Conservation (phyloP, 1,140 invertebrate species). For the Drosophila trapezifrons region DNA sequence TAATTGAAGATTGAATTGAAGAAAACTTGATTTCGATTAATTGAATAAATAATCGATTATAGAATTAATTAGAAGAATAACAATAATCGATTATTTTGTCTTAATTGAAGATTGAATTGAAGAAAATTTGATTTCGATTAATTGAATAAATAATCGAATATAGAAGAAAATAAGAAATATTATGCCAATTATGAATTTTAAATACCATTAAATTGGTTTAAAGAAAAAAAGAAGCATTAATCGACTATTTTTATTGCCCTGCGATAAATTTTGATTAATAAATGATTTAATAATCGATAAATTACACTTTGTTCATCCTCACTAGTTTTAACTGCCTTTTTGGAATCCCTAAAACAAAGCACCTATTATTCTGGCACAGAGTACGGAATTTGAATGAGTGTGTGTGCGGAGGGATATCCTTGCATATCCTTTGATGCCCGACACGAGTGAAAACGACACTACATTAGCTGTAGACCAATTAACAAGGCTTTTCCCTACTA, state of each 20-base stretch:
- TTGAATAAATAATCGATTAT: no score
- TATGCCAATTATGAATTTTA: neutral
- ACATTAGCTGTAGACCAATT: conserved; percentile 64
- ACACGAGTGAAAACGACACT: conserved; percentile 64
- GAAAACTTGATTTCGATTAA: no score
- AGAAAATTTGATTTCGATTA: neutral
- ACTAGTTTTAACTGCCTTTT: neutral
- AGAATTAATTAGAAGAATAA: no score
- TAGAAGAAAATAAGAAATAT: neutral
- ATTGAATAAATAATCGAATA: no score
- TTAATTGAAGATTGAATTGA: neutral
- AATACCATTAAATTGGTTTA: neutral
- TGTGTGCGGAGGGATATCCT: conserved; percentile 7
- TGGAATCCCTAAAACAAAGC: neutral
- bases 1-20: no score
- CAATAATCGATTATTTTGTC: neutral
- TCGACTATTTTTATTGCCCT: neutral
- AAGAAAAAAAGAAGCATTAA: no score
- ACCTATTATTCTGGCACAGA: conserved; percentile 8
- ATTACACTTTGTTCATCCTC: neutral
- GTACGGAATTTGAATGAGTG: neutral
- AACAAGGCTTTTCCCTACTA: conserved; percentile 56
- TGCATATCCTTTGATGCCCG: conserved; percentile 59
- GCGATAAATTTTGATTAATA: neutral
- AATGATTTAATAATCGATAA: neutral